A percentile compares a stretch with the other conserved stretches of the same genome.
phyloP scores from a whole-genome alignment of 92 coral and sea anemone genomes.

The Desmophyllum pertusum region DNA sequence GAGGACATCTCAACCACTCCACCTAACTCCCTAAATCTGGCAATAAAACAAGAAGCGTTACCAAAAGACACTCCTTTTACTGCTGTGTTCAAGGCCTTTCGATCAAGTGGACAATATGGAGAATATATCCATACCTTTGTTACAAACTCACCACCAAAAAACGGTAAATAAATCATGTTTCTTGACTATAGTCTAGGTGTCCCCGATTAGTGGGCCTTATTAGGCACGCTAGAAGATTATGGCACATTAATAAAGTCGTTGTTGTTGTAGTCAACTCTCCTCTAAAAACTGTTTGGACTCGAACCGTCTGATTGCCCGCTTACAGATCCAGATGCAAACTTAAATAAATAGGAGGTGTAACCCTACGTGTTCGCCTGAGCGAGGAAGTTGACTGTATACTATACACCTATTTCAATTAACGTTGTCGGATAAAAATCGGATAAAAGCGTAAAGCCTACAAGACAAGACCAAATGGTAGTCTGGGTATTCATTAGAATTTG shows the following conservation, averaged over 20 bases:
- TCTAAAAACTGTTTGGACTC: too few species aligned
- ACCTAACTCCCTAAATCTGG: constrained; percentile 61
- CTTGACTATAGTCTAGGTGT: not conserved
- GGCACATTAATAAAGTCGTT: too few species aligned
- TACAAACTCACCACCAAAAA: constrained; percentile 75
- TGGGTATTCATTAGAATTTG: too few species aligned
- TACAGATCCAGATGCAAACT: not conserved
- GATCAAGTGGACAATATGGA: constrained; percentile 66
- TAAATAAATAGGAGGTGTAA: not conserved
- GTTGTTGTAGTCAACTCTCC: too few species aligned
- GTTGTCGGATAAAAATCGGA: too few species aligned
- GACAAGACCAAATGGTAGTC: too few species aligned
- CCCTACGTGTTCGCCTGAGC: not conserved
- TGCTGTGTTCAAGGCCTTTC: constrained; percentile 59
- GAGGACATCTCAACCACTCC: constrained; percentile 44
- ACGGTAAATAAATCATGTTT: constrained; percentile 55
- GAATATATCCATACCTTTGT: constrained; percentile 58
- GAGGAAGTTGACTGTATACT: too few species aligned
- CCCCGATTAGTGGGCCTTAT: too few species aligned
- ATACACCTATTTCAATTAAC: too few species aligned
- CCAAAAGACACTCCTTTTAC: constrained; percentile 39
- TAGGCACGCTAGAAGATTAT: too few species aligned
- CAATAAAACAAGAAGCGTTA: constrained; percentile 32
- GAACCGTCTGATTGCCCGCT: too few species aligned
- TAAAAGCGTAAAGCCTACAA: too few species aligned